Evolutionary conservation across 2,888 invertebrate species (phyloP).

Genomic region (Melinaea menophilus): DNA sequence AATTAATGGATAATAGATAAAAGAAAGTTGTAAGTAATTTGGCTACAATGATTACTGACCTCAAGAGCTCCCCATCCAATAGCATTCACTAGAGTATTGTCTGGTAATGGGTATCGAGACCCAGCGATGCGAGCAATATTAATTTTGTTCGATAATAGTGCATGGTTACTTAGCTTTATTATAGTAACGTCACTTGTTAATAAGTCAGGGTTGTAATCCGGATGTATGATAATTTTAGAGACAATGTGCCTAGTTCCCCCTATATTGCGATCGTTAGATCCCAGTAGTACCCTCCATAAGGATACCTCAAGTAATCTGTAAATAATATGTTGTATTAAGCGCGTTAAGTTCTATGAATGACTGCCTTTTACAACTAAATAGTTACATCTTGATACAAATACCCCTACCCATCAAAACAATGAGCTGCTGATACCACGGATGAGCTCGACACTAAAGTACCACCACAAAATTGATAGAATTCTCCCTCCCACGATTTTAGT

Average conservation of each 20-base stretch:
- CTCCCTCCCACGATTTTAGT: slow-evolving; percentile 28
- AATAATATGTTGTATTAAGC: neutral
- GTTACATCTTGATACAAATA: slow-evolving; percentile 1
- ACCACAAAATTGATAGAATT: slow-evolving; percentile 15
- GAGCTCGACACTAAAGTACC: slow-evolving; percentile 36
- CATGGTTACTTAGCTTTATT: too few species aligned
- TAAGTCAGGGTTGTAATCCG: too few species aligned
- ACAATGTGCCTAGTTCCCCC: neutral
- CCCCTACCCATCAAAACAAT: slow-evolving; percentile 50
- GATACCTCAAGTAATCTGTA: neutral
- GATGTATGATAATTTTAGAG: too few species aligned
- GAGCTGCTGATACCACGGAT: slow-evolving; percentile 51
- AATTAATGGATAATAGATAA: too few species aligned
- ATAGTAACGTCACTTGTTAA: too few species aligned
- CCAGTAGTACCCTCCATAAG: neutral
- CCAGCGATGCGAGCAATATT: too few species aligned
- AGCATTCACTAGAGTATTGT: neutral
- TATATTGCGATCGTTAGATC: neutral
- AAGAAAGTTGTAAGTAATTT: too few species aligned
- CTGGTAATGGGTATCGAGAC: neutral
- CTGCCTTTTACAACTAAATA: too few species aligned
- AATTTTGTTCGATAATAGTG: too few species aligned
- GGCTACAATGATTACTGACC: neutral
- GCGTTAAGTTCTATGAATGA: too few species aligned
- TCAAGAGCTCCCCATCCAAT: too few species aligned